These are phyloP conservation scores for Ptyas mucosa DNA, from an alignment of 2,113 vertebrate species.

Conservation along the genomic window DNA sequence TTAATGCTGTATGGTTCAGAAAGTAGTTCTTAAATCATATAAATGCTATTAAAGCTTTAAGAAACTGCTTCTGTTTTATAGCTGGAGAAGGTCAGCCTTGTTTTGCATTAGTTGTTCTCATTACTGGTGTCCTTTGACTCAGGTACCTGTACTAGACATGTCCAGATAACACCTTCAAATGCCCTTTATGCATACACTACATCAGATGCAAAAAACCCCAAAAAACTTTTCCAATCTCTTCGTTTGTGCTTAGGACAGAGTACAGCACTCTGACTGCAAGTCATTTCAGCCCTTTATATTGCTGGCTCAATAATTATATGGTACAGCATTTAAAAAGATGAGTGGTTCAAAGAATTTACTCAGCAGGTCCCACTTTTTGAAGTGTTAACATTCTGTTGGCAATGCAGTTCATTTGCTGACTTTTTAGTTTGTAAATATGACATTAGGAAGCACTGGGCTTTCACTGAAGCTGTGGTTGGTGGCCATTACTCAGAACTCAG, in stretches of 20 bases:
- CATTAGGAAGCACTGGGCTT: constrained; percentile 2
- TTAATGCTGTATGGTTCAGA: constrained; percentile 21
- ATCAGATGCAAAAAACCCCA: neutral
- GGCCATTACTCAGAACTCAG: constrained; percentile 9
- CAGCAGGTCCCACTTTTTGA: constrained; percentile 24
- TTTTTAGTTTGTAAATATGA: constrained; percentile 39
- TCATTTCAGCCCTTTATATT: constrained; percentile 27
- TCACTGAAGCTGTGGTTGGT: neutral
- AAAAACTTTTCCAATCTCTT: neutral
- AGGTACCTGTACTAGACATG: neutral
- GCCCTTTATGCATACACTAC: neutral
- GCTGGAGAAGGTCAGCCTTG: constrained; percentile 9
- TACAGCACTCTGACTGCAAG: neutral
- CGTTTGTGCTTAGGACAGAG: neutral
- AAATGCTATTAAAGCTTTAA: constrained; percentile 4
- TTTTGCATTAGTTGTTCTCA: neutral
- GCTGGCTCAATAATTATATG: constrained; percentile 41
- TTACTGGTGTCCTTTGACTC: neutral
- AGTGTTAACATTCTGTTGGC: constrained; percentile 9
- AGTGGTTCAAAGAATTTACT: constrained; percentile 33
- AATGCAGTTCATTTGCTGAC: constrained; percentile 27
- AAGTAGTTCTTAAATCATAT: constrained; percentile 5
- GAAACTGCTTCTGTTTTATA: constrained; percentile 19
- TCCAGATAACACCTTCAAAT: constrained; percentile 9
- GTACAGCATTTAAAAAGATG: constrained; percentile 17